Evolutionary conservation across 2,888 invertebrate species (phyloP).

Genomic region (Ichneumon xanthorius): DNA sequence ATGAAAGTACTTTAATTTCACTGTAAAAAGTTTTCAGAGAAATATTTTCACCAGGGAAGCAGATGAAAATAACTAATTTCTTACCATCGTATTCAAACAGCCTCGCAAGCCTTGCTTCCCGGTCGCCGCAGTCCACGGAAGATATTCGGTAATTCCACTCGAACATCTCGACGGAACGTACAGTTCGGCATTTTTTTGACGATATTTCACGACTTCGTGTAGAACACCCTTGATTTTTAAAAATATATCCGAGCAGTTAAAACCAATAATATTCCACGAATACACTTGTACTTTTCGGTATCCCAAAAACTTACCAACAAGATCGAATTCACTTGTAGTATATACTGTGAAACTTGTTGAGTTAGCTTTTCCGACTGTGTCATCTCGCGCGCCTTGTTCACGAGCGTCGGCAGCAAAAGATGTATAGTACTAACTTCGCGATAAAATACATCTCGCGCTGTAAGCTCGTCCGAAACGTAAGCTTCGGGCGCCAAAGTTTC

Average conservation of each 20-base stretch:
- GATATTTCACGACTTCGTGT: slow-evolving; percentile 88
- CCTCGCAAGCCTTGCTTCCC: slow-evolving; percentile 85
- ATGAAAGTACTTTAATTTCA: too few relatives aligned
- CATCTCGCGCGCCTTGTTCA: slow-evolving; percentile 87
- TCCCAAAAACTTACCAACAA: slow-evolving; percentile 77
- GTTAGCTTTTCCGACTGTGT: slow-evolving; percentile 87
- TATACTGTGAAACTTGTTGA: slow-evolving; percentile 86
- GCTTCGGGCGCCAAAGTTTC: slow-evolving; percentile 78
- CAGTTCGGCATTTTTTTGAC: slow-evolving; percentile 87
- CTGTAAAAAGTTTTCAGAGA: too few relatives aligned
- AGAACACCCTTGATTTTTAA: slow-evolving; percentile 86
- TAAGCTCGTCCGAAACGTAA: slow-evolving; percentile 85
- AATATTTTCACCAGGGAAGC: too few relatives aligned
- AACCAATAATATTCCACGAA: not conserved
- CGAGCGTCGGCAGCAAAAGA: slow-evolving; percentile 88
- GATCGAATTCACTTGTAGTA: slow-evolving; percentile 81
- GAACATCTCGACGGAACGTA: slow-evolving; percentile 85
- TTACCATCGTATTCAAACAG: slow-evolving; percentile 82
- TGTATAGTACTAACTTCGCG: slow-evolving; percentile 89
- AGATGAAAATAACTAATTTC: not conserved
- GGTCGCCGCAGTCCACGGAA: slow-evolving; percentile 91
- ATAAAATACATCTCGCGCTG: slow-evolving; percentile 91
- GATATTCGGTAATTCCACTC: slow-evolving; percentile 86
- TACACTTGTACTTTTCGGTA: not conserved
- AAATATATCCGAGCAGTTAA: slow-evolving; percentile 24